These are phyloP conservation scores for Drosophila mulleri DNA, from an alignment of 2,888 invertebrate species.

Conservation along the genomic window DNA sequence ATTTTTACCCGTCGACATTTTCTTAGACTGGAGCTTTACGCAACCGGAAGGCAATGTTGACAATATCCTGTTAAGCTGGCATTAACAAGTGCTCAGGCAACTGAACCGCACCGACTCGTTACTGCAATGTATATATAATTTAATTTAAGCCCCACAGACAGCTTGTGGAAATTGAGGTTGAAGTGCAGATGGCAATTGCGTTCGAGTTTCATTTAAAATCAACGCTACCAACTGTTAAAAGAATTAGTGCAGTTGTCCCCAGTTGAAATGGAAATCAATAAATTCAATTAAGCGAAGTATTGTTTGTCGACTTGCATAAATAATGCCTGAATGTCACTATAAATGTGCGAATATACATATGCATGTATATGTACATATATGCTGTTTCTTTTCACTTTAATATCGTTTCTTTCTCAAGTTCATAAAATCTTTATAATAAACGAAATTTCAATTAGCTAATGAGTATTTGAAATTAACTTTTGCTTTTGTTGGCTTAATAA, in stretches of 20 bases:
- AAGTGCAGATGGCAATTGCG: constrained; percentile 60
- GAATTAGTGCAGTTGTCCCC: constrained; percentile 7
- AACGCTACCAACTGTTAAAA: constrained; percentile 22
- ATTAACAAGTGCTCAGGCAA: constrained; percentile 55
- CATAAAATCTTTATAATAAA: background rate
- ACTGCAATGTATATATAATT: constrained; percentile 59
- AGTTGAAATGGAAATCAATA: constrained; percentile 32
- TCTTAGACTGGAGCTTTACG: constrained; percentile 26
- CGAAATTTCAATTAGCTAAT: constrained; percentile 34
- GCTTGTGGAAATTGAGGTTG: constrained; percentile 64
- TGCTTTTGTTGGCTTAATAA: constrained; percentile 31
- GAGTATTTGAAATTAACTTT: constrained; percentile 6
- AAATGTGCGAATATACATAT: background rate
- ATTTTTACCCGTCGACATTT: constrained; percentile 47
- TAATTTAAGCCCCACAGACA: constrained; percentile 47
- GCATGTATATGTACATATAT: background rate
- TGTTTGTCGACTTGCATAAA: background rate
- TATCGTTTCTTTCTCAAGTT: background rate
- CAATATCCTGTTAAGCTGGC: constrained; percentile 72
- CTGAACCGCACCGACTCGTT: constrained; percentile 17
- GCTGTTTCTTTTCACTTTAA: background rate
- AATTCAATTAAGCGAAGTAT: constrained; percentile 15
- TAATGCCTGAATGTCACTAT: background rate
- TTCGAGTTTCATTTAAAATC: constrained; percentile 32
- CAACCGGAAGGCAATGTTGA: constrained; percentile 55